Base-by-base conservation (phyloP, 2,797 vertebrate genomes). In the Dipus sagitta region DNA sequence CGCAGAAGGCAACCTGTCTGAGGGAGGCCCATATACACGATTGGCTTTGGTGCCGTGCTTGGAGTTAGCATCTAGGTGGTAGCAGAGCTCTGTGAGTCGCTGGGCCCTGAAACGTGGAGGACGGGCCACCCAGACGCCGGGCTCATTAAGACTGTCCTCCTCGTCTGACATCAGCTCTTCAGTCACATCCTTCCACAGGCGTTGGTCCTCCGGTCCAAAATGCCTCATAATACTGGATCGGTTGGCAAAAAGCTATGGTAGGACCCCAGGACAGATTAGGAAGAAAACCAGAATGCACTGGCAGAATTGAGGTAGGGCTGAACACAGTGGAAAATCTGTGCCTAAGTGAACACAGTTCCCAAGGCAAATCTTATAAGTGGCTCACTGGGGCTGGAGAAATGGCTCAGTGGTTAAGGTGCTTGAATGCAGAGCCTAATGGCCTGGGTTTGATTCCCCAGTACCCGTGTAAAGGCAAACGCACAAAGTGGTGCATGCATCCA, bases 111-210 rank as follows among this genome's bases (percentile, higher is more conserved):
- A 98, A 1, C 98, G 97, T 13, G 98, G 98, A 3, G 98, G 95
- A 5, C 98, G 97, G 18, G 98, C 98, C 28, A 98, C 98, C 98
- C 98, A 98, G 72, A 98, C 98, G 0, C 98, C 98, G 0, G 98
- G 98, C 90, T 98, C 98, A 0, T 96, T 97, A 30, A 97, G 93
- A 83, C 98, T 98, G 96, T 98, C 98, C 94, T 98, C 98, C 89
- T 98, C 98, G 1, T 98, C 98, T 0, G 98, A 98, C 98, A 98
- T 98, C 67, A 98, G 97, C 78, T 98, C 98, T 58, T 98, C 98
- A 0, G 98, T 98, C 58, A 98, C 98, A 0, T 97, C 97, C 58
- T 97, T 97, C 98, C 98, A 98, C 23, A 98, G 64, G 8, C 38
- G 87, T 71, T 98, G 98, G 71, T 98, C 98, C 67, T 98, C 98